Conservation (phyloP, 2,888 invertebrate genomes). For the Morpho deidamia region DNA sequence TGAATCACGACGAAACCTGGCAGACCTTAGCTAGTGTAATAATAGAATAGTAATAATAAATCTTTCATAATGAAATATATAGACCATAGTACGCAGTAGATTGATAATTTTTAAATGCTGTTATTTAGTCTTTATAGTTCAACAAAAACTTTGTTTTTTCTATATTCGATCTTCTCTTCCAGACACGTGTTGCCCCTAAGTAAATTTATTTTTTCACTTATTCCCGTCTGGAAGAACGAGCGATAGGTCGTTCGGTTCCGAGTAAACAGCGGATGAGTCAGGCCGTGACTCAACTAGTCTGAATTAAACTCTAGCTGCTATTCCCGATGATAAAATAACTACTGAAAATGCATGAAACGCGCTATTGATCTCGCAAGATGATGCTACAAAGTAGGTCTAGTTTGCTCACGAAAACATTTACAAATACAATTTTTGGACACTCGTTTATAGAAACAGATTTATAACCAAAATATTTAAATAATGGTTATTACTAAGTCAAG, state of each 20-base stretch:
- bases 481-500: too few species aligned
- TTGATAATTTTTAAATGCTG: too few species aligned
- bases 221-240: conserved; percentile 32
- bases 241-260: conserved; percentile 29
- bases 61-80: too few species aligned
- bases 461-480: too few species aligned
- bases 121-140: too few species aligned
- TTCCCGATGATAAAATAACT: conserved; percentile 21
- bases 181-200: conserved; percentile 28
- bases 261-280: conserved; percentile 32
- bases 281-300: conserved; percentile 36
- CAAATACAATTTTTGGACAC: neutral
- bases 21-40: too few species aligned
- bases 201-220: conserved; percentile 29
- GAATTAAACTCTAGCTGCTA: conserved; percentile 37
- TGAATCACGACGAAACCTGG: too few species aligned
- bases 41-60: too few species aligned
- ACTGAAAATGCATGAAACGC: conserved; percentile 2
- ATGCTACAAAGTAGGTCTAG: too few species aligned
- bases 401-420: too few species aligned
- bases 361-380: neutral
- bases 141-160: neutral
- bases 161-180: conserved; percentile 11
- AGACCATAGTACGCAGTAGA: too few species aligned
- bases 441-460: too few species aligned